phyloP scores from a whole-genome alignment of 2,797 vertebrate genomes.

The Lutjanus campechanus region DNA sequence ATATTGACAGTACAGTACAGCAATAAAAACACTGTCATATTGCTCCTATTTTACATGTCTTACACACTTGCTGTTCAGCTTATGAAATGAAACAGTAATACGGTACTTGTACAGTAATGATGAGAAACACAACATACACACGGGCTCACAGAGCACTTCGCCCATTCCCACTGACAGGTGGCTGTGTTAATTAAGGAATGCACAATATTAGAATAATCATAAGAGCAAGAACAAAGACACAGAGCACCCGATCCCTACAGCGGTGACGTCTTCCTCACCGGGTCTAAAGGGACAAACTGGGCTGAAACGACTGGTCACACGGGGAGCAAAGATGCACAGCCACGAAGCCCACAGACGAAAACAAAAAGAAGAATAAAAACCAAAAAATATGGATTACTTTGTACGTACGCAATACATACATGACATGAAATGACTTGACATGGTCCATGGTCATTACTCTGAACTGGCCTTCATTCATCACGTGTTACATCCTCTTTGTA shows the following conservation, averaged over 20 bases:
- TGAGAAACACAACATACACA: conserved; percentile 71
- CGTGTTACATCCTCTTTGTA: conserved; percentile 38
- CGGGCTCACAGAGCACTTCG: conserved; percentile 72
- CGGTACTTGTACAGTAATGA: conserved; percentile 70
- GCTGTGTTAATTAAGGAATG: conserved; percentile 67
- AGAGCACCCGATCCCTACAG: conserved; percentile 46
- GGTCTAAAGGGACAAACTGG: conserved; percentile 48
- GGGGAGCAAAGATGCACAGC: conserved; percentile 64
- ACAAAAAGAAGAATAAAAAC: conserved; percentile 44
- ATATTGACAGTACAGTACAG: conserved; percentile 83
- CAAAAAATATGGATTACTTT: conserved; percentile 73
- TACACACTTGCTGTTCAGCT: conserved; percentile 77
- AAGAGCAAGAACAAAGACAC: conserved; percentile 67
- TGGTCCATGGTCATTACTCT: conserved; percentile 45
- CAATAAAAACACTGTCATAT: conserved; percentile 83
- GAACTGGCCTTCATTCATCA: conserved; percentile 65
- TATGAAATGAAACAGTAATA: conserved; percentile 71
- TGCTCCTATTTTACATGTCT: conserved; percentile 81
- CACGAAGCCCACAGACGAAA: conserved; percentile 61
- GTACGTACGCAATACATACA: conserved; percentile 75
- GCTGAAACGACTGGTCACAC: conserved; percentile 60
- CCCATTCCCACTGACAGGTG: conserved; percentile 55
- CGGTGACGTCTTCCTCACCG: conserved; percentile 37
- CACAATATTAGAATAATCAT: conserved; percentile 69
- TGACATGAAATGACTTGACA: conserved; percentile 64